Percentiles rank a stretch among this genome's conserved stretches.
Conservation (phyloP, 2,797 vertebrate genomes). For the Neomorphus geoffroyi region DNA sequence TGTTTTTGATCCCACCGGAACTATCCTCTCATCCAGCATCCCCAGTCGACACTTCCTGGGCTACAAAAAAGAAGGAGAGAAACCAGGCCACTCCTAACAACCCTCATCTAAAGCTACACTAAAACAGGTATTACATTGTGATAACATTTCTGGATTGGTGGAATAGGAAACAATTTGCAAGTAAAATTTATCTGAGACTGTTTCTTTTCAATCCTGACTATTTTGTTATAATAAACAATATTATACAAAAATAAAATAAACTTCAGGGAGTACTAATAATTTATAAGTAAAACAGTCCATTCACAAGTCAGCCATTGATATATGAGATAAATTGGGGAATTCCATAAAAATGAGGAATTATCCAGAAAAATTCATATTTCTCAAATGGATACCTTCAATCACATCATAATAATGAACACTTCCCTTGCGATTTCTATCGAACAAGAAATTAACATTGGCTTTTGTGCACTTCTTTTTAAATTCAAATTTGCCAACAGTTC, state of each 20-base stretch:
- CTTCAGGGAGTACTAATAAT: background rate
- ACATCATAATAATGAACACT: slow-evolving; percentile 2
- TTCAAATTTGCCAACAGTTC: background rate
- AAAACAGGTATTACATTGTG: slow-evolving; percentile 9
- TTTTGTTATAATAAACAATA: background rate
- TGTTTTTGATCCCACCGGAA: slow-evolving; percentile 82
- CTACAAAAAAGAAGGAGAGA: slow-evolving; percentile 82
- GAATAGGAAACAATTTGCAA: slow-evolving; percentile 74
- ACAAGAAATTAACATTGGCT: background rate
- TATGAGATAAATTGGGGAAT: background rate
- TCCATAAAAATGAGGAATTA: background rate
- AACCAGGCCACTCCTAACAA: slow-evolving; percentile 83
- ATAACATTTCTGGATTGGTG: slow-evolving; percentile 62
- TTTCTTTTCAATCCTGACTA: slow-evolving; percentile 57
- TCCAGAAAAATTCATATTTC: background rate
- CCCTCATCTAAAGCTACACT: slow-evolving; percentile 75
- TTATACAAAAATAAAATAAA: background rate
- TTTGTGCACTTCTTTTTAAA: background rate
- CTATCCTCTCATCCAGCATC: slow-evolving; percentile 85
- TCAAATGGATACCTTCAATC: slow-evolving; percentile 54
- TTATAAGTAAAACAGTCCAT: slow-evolving; percentile 19
- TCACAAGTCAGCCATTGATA: slow-evolving; percentile 33
- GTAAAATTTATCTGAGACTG: slow-evolving; percentile 70
- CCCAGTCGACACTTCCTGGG: slow-evolving; percentile 84
- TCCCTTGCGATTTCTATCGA: background rate